Evolutionary conservation across 2,113 vertebrate genomes (phyloP), one percentile per base, ranked within the genome.

Genomic region (Pseudolaguvia tuberculata): DNA sequence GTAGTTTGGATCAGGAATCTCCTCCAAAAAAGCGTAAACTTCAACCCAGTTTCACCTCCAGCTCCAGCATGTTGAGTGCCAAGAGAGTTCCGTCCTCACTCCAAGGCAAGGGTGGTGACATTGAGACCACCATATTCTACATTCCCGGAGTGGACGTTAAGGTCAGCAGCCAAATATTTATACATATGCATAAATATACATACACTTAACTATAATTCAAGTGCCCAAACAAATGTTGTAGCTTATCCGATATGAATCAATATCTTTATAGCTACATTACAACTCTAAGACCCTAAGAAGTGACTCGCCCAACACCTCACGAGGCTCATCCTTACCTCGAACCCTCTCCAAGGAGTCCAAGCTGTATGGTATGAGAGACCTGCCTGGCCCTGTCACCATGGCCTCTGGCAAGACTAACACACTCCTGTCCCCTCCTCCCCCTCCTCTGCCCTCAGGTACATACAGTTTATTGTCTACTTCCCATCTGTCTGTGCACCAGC

Each of bases 131-230:
- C 11, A 93, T 99, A 23, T 99, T 99, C 80, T 99, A 99, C 84
- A 98, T 99, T 87, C 97, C 97, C 79, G 97, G 97, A 76, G 96
- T 99, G 58, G 97, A 99, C 73, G 97, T 99, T 48, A 99, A 99
- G 94, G 97, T 98, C 51, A 66, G 88, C 86, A 12, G 21, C 5
- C 7, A 31, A 52, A 14, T 14, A 48, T 10, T 18, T 21, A 62
- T 42, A 15, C 21, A 48, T 65, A 10, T 65, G 42, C 47, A 63
- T 35, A 35, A 4, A 35, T 35, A 35, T 35, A 35, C 6, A 35
- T 35, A 35, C n/a, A n/a, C n/a, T 21, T 65, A 21, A 45, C 45
- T 7, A 4, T 23, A 45, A 62, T 4, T 2, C 2, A 17, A 15
- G 5, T 25, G 1, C 13, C 13, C 1, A 0, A 47, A 48, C 23